These are phyloP conservation scores for Aelia acuminata DNA, from an alignment of 2,888 invertebrate genomes.

Conservation along the genomic window DNA sequence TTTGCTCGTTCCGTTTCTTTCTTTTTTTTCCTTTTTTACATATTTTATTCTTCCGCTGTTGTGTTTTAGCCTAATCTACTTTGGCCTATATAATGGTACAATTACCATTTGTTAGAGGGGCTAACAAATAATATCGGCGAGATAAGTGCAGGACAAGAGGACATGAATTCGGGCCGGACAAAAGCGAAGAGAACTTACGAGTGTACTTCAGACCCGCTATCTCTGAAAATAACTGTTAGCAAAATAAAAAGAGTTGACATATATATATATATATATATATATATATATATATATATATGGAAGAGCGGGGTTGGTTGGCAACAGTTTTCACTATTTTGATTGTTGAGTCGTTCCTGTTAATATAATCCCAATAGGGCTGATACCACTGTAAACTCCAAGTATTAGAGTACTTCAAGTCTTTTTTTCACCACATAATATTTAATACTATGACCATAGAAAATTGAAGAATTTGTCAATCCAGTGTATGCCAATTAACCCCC, in stretches of 20 bases:
- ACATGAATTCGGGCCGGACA: slow-evolving; percentile 7
- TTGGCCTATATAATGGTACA: slow-evolving; percentile 57
- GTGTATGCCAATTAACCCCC: too few species aligned
- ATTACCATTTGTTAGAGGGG: slow-evolving; percentile 54
- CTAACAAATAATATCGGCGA: background rate
- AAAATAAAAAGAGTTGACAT: slow-evolving; percentile 18
- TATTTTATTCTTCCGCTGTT: background rate
- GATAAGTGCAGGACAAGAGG: slow-evolving; percentile 32
- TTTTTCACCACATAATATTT: too few species aligned
- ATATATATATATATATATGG: too few species aligned
- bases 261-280: too few species aligned
- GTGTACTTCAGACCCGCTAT: background rate
- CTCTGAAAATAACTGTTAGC: background rate
- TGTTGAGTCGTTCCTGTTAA: too few species aligned
- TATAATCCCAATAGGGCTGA: too few species aligned
- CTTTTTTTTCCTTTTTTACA: slow-evolving; percentile 22
- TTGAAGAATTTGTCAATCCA: too few species aligned
- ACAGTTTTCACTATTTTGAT: too few species aligned
- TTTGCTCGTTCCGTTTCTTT: slow-evolving; percentile 30
- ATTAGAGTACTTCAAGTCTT: too few species aligned
- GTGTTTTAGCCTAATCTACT: slow-evolving; percentile 53
- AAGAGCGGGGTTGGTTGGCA: too few species aligned
- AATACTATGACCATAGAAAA: too few species aligned
- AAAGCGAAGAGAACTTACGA: background rate
- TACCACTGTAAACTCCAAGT: too few species aligned